Conservation (phyloP, 2,113 vertebrate species). For the Ciconia boyciana region DNA sequence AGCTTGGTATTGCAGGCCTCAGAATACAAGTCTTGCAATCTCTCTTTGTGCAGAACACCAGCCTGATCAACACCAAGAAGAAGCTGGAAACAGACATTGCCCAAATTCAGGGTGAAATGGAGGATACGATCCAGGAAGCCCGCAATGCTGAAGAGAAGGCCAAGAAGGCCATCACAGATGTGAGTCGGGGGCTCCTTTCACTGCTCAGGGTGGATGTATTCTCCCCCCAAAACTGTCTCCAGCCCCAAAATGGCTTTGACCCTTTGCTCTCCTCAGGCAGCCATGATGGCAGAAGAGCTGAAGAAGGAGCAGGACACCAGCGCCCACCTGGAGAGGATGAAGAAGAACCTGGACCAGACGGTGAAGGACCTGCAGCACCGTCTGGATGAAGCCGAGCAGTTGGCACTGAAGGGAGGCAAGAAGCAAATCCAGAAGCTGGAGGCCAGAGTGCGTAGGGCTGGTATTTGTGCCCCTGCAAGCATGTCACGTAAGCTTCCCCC, state of each 20-base stretch:
- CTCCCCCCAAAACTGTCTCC: no score
- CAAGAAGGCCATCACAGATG: conserved; percentile 80
- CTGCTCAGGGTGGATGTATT: no score
- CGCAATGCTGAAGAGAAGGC: conserved; percentile 83
- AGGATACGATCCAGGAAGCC: conserved; percentile 67
- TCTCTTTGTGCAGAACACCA: conserved; percentile 61
- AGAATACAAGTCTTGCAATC: background rate
- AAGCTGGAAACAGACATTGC: conserved; percentile 62
- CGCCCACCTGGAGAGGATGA: conserved; percentile 80
- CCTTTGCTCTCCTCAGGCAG: background rate
- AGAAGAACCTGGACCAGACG: conserved; percentile 65
- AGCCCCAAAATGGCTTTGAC: no score
- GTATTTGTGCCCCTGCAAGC: background rate
- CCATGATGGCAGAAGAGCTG: conserved; percentile 87
- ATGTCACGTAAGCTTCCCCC: no score
- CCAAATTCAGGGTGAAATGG: background rate
- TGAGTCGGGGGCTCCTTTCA: background rate
- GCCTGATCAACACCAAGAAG: conserved; percentile 65
- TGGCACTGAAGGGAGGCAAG: conserved; percentile 83
- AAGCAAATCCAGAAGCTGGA: conserved; percentile 88
- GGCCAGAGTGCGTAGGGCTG: conserved; percentile 71
- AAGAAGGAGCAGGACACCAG: conserved; percentile 94
- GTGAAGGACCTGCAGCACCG: background rate
- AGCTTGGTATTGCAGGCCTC: background rate
- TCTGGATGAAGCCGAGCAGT: conserved; percentile 79